Evolutionary conservation across 2,113 vertebrate genomes (phyloP).

Genomic region (Siniperca knerii): DNA sequence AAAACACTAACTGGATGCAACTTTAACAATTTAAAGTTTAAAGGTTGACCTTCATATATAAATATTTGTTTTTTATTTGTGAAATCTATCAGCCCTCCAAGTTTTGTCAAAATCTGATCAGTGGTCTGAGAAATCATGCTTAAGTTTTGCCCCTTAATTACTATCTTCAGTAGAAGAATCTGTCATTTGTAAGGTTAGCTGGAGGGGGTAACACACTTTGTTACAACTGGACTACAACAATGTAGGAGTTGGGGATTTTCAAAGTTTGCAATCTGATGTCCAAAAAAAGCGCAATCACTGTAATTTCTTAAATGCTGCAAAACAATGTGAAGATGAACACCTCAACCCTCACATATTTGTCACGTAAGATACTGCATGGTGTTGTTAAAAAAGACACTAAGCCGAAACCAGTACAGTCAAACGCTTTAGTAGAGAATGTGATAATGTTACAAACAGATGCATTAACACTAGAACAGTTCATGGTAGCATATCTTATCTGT

Average conservation of each 20-base stretch:
- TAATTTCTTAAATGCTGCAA: slow-evolving; percentile 2
- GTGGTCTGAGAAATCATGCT: not conserved
- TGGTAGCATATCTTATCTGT: not conserved
- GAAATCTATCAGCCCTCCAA: not conserved
- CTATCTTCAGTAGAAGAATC: not conserved
- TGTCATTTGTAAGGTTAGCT: not conserved
- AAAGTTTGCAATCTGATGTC: not conserved
- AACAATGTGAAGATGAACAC: not conserved
- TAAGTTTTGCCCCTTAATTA: not conserved
- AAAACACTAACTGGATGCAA: not conserved
- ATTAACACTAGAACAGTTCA: slow-evolving; percentile 16
- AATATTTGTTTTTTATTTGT: not conserved
- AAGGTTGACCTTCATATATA: not conserved
- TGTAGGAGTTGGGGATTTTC: not conserved
- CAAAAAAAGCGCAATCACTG: not conserved
- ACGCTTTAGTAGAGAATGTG: slow-evolving; percentile 30
- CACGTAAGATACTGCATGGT: not conserved
- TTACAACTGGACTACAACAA: not conserved
- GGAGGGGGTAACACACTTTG: not conserved
- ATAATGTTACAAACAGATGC: slow-evolving; percentile 31
- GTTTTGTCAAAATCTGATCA: not conserved
- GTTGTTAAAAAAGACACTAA: slow-evolving; percentile 12
- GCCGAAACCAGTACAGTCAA: slow-evolving; percentile 18
- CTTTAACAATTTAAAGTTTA: not conserved
- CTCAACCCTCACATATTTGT: not conserved